Evolutionary conservation across 2,888 invertebrate species (phyloP), one percentile per base, ranked within the genome.

Genomic region (Eudemis profundana): DNA sequence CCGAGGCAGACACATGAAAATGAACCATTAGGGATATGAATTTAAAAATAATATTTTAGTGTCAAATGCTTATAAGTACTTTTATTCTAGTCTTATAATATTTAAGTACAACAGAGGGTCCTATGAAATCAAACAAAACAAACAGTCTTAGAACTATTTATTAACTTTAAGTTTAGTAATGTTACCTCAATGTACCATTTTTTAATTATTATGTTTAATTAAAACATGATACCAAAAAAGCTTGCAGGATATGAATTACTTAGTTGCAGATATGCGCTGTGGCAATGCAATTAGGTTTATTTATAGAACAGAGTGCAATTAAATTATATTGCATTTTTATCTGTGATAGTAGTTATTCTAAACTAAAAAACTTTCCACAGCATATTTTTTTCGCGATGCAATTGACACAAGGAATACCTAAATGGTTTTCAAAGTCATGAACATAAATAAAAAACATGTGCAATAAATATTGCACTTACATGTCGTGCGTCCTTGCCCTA

Each of bases 401-500:
- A 3, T 21, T 36, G 27, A 36, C 46, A 21, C 65, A 60, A 53
- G 14, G 21, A 29, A 53, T n/a, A 59, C 46, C 19, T 53, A 53
- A 44, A 64, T 60, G 53, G n/a, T 5, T 53, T 65, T 46, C 57
- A 53, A 64, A 17, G 36, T 53, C 46, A 46, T 4, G 44, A 38
- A 59, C 38, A 29, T 44, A 44, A 15, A 64, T 60, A 53, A 65
- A 59, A 51, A 5, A 27, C 23, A 65, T 59, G 19, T 36, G 49
- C 59, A 70, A 69, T 67, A 68, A 72, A 66, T 70, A 54, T 65
- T 70, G 49, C 59, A 68, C 56, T 57, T 66, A 72, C 72, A 71
- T 70, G 71, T 54, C 65, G 61, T 61, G 47, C 66, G 78, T 74
- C 82, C 83, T 82, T 77, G 77, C 69, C 66, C 67, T 61, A 76